Evolutionary conservation across 2,888 invertebrate genomes (phyloP), one percentile per base, ranked within the genome.

Genomic region (Julus scanicus): DNA sequence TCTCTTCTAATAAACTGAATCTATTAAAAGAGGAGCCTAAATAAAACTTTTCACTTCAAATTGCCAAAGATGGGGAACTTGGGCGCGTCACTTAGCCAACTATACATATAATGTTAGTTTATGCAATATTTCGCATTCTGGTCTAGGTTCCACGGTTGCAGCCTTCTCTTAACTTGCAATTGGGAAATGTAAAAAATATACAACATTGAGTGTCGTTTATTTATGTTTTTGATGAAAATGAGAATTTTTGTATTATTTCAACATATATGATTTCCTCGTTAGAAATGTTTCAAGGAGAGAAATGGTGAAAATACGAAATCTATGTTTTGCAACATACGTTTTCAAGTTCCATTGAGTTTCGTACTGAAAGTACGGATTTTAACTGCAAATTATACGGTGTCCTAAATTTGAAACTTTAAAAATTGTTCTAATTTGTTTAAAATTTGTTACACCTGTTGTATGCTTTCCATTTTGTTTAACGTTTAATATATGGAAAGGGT

Each of bases 21-120:
- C 71, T 71, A 71, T 71, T 71, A 71, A 71, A 71, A 71, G 71
- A 71, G 71, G 71, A 71, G 71, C 9, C n/a, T 20, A 71, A 71
- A 20, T 71, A 71, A 71, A 71, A 29, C 20, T 20, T 6, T 4
- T 71, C 29, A 2, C 71, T 9, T 8, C 20, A 63, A 71, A 71
- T 71, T 71, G 71, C 71, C 71, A 71, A 71, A 71, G 71, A 71
- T 71, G 71, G 71, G 71, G 29, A 29, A 29, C 29, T 29, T 20
- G 1, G 29, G 11, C 17, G 29, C 29, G 29, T n/a, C 71, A 8
- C 71, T 29, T 2, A 17, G 8, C 71, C 20, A 71, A 29, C 29
- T 20, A 29, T 15, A 4, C 71, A n/a, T n/a, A n/a, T n/a, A n/a
- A n/a, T 29, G 29, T 29, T 9, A 20, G 71, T 6, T 71, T 29